phyloP scores from a whole-genome alignment of 1,140 invertebrate genomes.

The Drosophila santomea region DNA sequence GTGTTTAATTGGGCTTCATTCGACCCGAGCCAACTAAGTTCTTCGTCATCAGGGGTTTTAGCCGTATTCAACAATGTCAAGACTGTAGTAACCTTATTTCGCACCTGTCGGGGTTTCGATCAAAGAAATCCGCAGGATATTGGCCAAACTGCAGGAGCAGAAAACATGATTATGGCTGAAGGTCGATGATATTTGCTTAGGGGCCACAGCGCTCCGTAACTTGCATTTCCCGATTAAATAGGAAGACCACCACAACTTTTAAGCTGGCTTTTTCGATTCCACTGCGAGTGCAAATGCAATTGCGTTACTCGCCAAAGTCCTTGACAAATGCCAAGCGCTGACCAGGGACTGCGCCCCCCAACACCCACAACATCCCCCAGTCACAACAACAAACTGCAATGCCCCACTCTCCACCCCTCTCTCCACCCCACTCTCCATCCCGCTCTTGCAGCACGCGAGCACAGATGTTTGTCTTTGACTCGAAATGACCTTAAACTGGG shows the following conservation, averaged over 20 bases:
- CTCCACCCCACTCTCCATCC: neutral
- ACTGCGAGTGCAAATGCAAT: constrained; percentile 11
- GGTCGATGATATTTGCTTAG: neutral
- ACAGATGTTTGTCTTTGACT: constrained; percentile 76
- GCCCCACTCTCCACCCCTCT: neutral
- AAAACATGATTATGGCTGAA: neutral
- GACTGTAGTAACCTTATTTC: constrained; percentile 71
- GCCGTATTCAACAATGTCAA: constrained; percentile 71
- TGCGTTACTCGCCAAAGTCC: constrained; percentile 47
- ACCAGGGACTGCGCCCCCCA: constrained; percentile 23
- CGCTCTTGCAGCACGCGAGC: constrained; percentile 1
- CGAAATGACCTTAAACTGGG: constrained; percentile 80
- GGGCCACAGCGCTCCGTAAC: neutral
- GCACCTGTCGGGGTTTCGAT: too few species aligned
- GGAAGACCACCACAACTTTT: neutral
- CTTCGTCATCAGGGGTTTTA: constrained; percentile 25
- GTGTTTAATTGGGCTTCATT: constrained; percentile 4
- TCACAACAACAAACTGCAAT: constrained; percentile 31
- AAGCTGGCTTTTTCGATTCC: constrained; percentile 20
- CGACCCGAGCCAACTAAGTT: constrained; percentile 1
- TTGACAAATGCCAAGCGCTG: constrained; percentile 64
- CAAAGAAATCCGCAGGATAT: too few species aligned
- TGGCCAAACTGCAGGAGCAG: neutral
- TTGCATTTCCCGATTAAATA: constrained; percentile 5
- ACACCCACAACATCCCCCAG: constrained; percentile 1